Conservation (phyloP, 2,797 vertebrate genomes). For the Parauchenoglanis ngamensis region DNA sequence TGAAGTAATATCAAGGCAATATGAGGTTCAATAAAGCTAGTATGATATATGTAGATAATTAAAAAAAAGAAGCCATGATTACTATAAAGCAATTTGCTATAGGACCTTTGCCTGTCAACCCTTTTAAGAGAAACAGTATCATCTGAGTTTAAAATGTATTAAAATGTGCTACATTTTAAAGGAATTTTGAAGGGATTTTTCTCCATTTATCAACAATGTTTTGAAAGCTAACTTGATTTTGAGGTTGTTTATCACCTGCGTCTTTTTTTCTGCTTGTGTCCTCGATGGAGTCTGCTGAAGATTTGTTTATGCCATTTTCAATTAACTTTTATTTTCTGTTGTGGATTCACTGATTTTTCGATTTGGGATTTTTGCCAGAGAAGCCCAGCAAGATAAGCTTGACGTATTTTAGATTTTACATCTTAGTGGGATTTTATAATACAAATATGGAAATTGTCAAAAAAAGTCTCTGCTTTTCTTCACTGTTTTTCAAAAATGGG, state of each 20-base stretch:
- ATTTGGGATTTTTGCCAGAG: neutral
- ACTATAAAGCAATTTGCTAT: neutral
- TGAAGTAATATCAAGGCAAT: neutral
- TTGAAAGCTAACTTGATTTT: neutral
- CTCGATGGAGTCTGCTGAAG: neutral
- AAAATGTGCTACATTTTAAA: neutral
- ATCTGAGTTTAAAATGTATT: neutral
- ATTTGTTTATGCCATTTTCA: neutral
- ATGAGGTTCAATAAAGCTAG: neutral
- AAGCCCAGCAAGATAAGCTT: neutral
- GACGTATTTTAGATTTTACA: neutral
- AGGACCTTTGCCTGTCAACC: neutral
- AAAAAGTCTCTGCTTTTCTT: no score
- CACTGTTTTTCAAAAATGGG: no score
- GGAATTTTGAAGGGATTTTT: neutral
- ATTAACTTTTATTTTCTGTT: neutral
- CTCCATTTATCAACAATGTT: neutral
- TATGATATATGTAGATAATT: neutral
- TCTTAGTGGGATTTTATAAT: neutral
- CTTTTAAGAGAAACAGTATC: neutral
- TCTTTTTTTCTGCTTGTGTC: neutral
- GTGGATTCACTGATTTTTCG: neutral
- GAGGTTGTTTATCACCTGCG: neutral
- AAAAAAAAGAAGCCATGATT: neutral
- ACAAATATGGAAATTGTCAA: neutral